Conservation (phyloP, 2,888 invertebrate species). For the Chaitophorus viminalis region DNA sequence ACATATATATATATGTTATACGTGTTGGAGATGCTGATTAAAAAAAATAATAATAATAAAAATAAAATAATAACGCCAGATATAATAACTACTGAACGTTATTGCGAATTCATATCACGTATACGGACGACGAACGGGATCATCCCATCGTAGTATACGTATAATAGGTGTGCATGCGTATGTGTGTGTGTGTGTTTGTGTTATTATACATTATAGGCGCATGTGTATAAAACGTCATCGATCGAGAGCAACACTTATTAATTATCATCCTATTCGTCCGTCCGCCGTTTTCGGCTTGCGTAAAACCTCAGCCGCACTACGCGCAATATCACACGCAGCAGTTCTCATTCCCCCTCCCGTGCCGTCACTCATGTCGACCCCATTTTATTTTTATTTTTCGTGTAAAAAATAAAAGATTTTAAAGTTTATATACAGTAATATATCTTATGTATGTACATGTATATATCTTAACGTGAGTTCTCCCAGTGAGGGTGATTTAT, state of each 20-base stretch:
- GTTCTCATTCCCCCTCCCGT: too few relatives aligned
- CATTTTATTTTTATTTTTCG: too few relatives aligned
- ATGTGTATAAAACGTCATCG: neutral
- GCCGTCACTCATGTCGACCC: too few relatives aligned
- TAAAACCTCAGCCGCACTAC: neutral
- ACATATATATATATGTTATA: neutral
- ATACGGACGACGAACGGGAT: neutral
- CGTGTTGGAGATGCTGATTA: slow-evolving; percentile 45
- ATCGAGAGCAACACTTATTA: neutral
- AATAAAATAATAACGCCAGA: slow-evolving; percentile 21
- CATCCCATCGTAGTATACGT: neutral
- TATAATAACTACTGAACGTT: slow-evolving; percentile 19
- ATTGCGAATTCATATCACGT: slow-evolving; percentile 38
- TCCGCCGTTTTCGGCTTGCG: neutral
- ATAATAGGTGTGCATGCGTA: neutral
- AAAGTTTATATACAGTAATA: too few relatives aligned
- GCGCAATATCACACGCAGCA: neutral
- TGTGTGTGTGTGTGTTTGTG: neutral
- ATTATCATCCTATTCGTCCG: neutral
- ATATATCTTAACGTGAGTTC: too few relatives aligned
- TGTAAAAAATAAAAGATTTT: too few relatives aligned
- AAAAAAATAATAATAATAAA: slow-evolving; percentile 32
- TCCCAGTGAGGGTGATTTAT: too few relatives aligned
- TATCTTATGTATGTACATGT: too few relatives aligned
- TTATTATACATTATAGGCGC: neutral